phyloP scores from a whole-genome alignment of 2,888 invertebrate genomes.

The Eupithecia vulgata region DNA sequence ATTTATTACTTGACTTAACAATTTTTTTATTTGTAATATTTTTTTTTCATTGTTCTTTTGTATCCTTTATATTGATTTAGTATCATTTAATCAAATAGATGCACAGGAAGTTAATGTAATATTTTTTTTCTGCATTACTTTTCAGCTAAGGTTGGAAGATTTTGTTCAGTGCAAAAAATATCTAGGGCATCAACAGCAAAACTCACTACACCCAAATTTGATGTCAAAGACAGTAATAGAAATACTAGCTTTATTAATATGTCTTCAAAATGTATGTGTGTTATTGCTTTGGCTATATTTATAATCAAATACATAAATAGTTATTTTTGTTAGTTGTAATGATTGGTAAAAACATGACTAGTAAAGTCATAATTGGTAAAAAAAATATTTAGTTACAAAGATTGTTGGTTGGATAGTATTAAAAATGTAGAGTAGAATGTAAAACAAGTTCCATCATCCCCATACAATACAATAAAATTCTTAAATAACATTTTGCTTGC shows the following conservation, averaged over 20 bases:
- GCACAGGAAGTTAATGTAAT: not conserved
- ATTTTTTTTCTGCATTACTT: conserved; percentile 9
- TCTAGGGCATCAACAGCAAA: conserved; percentile 53
- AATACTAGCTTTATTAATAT: conserved; percentile 32
- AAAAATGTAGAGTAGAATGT: not conserved
- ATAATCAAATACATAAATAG: not conserved
- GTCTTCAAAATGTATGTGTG: conserved; percentile 1
- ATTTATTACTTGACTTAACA: not conserved
- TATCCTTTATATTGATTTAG: too few species aligned
- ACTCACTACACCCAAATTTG: conserved; percentile 51
- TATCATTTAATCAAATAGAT: not conserved
- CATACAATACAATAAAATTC: not conserved
- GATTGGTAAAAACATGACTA: not conserved
- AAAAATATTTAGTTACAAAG: not conserved
- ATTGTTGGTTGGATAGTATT: not conserved
- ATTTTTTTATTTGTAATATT: too few species aligned
- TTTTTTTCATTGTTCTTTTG: too few species aligned
- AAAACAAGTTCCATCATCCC: not conserved
- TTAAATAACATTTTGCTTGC: too few species aligned
- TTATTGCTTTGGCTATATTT: not conserved
- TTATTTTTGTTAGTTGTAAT: not conserved
- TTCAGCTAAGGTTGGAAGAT: conserved; percentile 53
- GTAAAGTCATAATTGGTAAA: not conserved
- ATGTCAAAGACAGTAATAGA: conserved; percentile 49
- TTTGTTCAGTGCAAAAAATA: conserved; percentile 44